Evolutionary conservation across 2,113 vertebrate genomes (phyloP), one percentile per base, ranked within the genome.

Genomic region (Vidua macroura): DNA sequence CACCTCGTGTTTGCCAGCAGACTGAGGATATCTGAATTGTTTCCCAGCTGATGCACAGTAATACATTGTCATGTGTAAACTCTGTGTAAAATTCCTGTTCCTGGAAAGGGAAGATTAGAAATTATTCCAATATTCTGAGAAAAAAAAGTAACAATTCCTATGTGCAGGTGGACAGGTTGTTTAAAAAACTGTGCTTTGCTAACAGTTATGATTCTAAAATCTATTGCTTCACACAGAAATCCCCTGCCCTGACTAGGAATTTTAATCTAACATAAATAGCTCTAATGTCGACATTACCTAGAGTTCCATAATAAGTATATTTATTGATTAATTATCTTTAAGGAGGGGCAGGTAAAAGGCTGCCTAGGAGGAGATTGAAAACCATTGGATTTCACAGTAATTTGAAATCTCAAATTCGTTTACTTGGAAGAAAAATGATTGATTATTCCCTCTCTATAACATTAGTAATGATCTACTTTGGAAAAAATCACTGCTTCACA

Each of bases 321-420:
- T 49, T 62, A 6, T 86, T 87, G n/a, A 49, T 86, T 62, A 78
- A 37, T 70, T 62, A 4, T 39, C 44, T 76, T 59, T 67, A 83
- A 43, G 27, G 1, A 4, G 17, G 6, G 20, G 3, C 0, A 0
- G 28, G 19, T 41, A 25, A 59, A 44, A 67, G 7, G 19, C 15
- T 46, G 33, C 20, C 12, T 51, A 35, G 43, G 22, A 73, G 33
- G 15, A 85, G 16, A 4, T 64, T 73, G 86, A 60, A 90, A 85
- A 35, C 21, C 11, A 6, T 11, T 46, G 23, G 10, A 15, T 21
- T 68, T 92, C 5, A 13, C 18, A 31, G 12, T 68, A 22, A 64
- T 72, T 76, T 64, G 24, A 78, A 76, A 48, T 72, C 21, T 79
- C 53, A 70, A 15, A 55, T 83, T 68, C 10, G 70, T 73, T 23